Base-by-base conservation (phyloP, 2,888 invertebrate genomes). In the Spodoptera exigua region DNA sequence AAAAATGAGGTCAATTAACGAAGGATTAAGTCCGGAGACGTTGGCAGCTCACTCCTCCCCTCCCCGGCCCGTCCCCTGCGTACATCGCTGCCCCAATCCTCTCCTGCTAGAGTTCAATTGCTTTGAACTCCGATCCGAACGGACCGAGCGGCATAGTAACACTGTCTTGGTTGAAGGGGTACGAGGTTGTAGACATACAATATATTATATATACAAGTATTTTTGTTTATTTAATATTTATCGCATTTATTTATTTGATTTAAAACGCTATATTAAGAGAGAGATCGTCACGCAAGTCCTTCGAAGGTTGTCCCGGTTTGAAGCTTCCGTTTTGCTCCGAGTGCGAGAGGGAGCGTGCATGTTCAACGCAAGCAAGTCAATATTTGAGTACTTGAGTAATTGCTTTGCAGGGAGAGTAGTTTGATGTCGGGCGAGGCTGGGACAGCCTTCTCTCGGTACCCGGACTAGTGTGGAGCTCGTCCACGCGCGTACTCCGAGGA, bases 231-330 rank as follows among this genome's bases (percentile, higher is more conserved):
- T 88, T 90, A 88, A 87, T 89, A 91, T 92, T 88, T 93, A 93
- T 92, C 89, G 92, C 92, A 91, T 93, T 88, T 93, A 92, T 93
- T 91, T 93, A 91, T 92, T 90, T 90, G 85, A 88, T 89, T 89
- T 89, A 85, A 82, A 87, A 84, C 86, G 93, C 93, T 91, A 90
- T 81, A 84, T 82, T 87, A 87, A 60, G 76, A 77, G 78, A 75
- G 72, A 83, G 80, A 89, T 86, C 90, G 91, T 86, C 84, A 85
- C 86, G 87, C 89, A 89, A 88, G 91, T 92, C 93, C 94, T 91
- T 93, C 93, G 92, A 94, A 94, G 94, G 94, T 95, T 95, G 94
- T 95, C 94, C 94, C 94, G 94, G 94, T 93, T 94, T 94, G 93
- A 91, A 91, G 90, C 91, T 93, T 93, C 95, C 95, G 94, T 87